Evolutionary conservation across 2,888 invertebrate genomes (phyloP).

Genomic region (Podabrus alpinus): DNA sequence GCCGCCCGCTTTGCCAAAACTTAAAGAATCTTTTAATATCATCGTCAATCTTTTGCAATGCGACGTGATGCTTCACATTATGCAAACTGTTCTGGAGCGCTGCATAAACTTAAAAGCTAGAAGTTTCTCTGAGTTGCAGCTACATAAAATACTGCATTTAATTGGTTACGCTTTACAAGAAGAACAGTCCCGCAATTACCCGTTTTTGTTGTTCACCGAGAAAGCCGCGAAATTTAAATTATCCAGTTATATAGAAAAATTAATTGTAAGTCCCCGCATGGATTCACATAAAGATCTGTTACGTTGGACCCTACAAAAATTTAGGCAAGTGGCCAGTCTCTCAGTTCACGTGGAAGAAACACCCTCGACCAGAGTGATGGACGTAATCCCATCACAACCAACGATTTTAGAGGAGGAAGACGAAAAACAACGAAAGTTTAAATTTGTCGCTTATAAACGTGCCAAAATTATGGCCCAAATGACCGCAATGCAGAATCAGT

Average conservation of each 20-base stretch:
- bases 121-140: constrained; percentile 86
- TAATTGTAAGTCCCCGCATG: constrained; percentile 72
- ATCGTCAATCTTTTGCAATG: constrained; percentile 85
- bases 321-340: constrained; percentile 63
- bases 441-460: constrained; percentile 84
- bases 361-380: constrained; percentile 43
- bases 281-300: constrained; percentile 86
- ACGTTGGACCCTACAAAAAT: constrained; percentile 78
- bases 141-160: constrained; percentile 89
- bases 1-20: constrained; percentile 81
- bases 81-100: constrained; percentile 77
- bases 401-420: constrained; percentile 46
- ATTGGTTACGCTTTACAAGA: constrained; percentile 93
- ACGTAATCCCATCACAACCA: constrained; percentile 24
- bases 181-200: constrained; percentile 78
- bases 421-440: constrained; percentile 80
- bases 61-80: constrained; percentile 84
- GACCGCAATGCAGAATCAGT: constrained; percentile 88
- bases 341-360: constrained; percentile 35
- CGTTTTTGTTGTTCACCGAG: constrained; percentile 80
- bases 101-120: constrained; percentile 73
- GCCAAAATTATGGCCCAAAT: constrained; percentile 93
- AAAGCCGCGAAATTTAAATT: constrained; percentile 75
- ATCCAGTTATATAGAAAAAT: constrained; percentile 70
- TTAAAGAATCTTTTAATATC: constrained; percentile 77